phyloP scores from a whole-genome alignment of 1,140 invertebrate species.

The Cherax destructor region DNA sequence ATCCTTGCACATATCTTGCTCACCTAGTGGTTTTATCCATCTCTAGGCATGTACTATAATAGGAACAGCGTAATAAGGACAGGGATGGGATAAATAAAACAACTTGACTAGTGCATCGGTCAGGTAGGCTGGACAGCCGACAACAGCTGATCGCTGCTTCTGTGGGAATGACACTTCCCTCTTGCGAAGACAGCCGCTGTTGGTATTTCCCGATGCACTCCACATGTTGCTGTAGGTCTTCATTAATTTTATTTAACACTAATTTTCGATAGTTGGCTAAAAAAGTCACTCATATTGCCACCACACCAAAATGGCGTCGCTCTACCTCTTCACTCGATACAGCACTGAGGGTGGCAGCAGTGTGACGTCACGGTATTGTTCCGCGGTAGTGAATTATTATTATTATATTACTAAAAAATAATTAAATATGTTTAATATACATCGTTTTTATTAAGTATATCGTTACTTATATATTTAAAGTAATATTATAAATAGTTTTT shows the following conservation, averaged over 20 bases:
- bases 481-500: not conserved
- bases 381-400: slow-evolving; percentile 24
- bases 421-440: not conserved
- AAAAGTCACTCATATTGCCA: slow-evolving; percentile 67
- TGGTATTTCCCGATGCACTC: slow-evolving; percentile 56
- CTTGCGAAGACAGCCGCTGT: slow-evolving; percentile 57
- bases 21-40: not conserved
- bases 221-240: slow-evolving; percentile 40
- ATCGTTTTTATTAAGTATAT: not conserved
- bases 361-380: slow-evolving; percentile 70
- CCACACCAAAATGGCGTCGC: slow-evolving; percentile 70
- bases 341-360: slow-evolving; percentile 67
- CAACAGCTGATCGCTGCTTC: slow-evolving; percentile 50
- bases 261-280: slow-evolving; percentile 30
- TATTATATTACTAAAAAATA: not conserved
- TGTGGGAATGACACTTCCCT: slow-evolving; percentile 51
- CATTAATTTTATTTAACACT: slow-evolving; percentile 66
- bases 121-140: slow-evolving; percentile 2
- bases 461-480: not conserved
- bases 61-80: not conserved
- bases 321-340: slow-evolving; percentile 70
- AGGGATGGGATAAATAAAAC: slow-evolving; percentile 35
- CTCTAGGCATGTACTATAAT: slow-evolving; percentile 8
- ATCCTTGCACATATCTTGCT: not conserved
- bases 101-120: slow-evolving; percentile 1